phyloP scores from a whole-genome alignment of 2,113 vertebrate genomes.

The Plotosus lineatus region DNA sequence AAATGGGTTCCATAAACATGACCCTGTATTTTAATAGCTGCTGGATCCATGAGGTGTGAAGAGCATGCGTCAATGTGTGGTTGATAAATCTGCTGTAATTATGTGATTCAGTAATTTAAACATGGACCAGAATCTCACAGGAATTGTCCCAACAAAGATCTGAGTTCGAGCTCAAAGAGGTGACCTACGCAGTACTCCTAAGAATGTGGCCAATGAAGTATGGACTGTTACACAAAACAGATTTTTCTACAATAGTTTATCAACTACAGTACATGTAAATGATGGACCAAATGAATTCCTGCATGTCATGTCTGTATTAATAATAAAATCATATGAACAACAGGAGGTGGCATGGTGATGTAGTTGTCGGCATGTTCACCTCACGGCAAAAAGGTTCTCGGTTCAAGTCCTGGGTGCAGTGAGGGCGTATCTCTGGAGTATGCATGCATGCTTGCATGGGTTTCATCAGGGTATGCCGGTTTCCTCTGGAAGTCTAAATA shows the following conservation, averaged over 20 bases:
- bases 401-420: too few species aligned
- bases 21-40: neutral
- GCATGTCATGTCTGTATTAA: neutral
- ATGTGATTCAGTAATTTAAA: neutral
- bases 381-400: too few species aligned
- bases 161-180: neutral
- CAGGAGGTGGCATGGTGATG: too few species aligned
- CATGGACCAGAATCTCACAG: neutral
- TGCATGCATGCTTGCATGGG: too few species aligned
- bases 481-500: too few species aligned
- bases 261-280: neutral
- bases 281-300: neutral
- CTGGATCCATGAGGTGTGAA: neutral
- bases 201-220: neutral
- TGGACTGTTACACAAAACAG: neutral
- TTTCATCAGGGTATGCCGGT: too few species aligned
- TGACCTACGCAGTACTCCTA: neutral
- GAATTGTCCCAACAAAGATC: neutral
- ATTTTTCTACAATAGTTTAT: constrained; percentile 9
- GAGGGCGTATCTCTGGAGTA: too few species aligned
- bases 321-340: constrained; percentile 46
- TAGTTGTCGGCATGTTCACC: too few species aligned
- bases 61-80: neutral
- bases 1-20: neutral
- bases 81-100: neutral